Base-by-base conservation (phyloP, 2,888 invertebrate genomes). In the Hirtodrosophila trivittata region DNA sequence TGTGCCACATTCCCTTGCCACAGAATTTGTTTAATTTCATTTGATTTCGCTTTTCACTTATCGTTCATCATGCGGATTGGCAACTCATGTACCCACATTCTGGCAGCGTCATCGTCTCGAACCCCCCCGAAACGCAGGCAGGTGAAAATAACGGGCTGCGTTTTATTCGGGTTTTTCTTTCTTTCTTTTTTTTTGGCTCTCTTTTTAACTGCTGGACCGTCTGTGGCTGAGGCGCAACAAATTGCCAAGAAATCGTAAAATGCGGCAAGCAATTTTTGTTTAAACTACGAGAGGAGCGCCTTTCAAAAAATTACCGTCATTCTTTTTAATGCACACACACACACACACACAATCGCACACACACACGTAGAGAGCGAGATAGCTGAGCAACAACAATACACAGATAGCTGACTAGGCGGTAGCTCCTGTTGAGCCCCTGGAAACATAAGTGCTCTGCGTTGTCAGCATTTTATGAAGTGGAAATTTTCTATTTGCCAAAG, bases 401-500 rank as follows among this genome's bases (percentile, higher is more conserved):
- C 9, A n/a, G 10, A 26, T 42, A 55, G 54, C 63, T 64, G 64
- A 50, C 49, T 46, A 46, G 52, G 45, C 49, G 13, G 30, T 50
- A 59, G 45, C 38, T 12, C 28, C 28, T 32, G 43, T 7, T 28
- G 41, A 62, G 50, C 56, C 41, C 33, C 54, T 47, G 38, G 78
- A 66, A 70, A 68, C 86, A 83, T 83, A 83, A 81, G 83, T 77
- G 83, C 80, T 70, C 55, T 68, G 70, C 80, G 74, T 65, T 81
- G 81, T 82, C 82, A 84, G 81, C 83, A 74, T 87, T 87, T 87
- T 86, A 87, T 87, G 86, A 85, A 85, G 88, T 87, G 88, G 78
- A 87, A 87, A 87, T 86, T 88, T 84, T 78, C 75, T 76, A 78
- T 70, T 85, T 81, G 75, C 71, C 72, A 76, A 72, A 80, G 77